Percentiles rank a stretch among this genome's conserved stretches.
Conservation (phyloP, 2,888 invertebrate species). For the Phaedon cochleariae region DNA sequence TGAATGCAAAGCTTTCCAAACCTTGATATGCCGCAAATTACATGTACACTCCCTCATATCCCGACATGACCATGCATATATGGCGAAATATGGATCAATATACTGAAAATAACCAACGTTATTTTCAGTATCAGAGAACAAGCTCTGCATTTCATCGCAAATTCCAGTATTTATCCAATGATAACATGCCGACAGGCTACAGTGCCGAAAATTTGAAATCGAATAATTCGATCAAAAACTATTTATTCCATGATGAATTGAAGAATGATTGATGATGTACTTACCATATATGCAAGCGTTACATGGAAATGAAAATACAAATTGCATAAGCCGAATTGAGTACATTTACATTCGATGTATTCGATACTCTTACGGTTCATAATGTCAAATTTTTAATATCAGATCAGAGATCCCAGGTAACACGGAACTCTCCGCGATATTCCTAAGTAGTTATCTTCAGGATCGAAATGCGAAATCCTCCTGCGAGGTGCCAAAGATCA, state of each 20-base stretch:
- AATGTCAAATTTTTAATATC: too few species aligned
- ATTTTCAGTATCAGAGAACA: neutral
- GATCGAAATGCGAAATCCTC: too few species aligned
- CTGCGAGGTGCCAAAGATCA: too few species aligned
- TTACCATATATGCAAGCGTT: slow-evolving; percentile 3
- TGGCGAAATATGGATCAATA: slow-evolving; percentile 1
- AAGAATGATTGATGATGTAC: slow-evolving; percentile 14
- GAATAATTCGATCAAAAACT: neutral
- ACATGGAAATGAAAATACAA: slow-evolving; percentile 1
- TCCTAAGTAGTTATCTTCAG: too few species aligned
- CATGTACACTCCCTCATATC: neutral
- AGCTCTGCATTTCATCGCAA: slow-evolving; percentile 7
- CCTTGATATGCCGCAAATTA: neutral
- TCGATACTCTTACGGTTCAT: too few species aligned
- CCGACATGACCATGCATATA: neutral
- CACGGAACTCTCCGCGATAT: too few species aligned
- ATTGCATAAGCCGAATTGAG: neutral
- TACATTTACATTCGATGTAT: too few species aligned
- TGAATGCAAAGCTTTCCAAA: too few species aligned
- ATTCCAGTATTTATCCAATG: slow-evolving; percentile 14
- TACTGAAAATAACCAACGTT: neutral
- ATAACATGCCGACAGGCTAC: neutral
- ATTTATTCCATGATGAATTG: slow-evolving; percentile 11
- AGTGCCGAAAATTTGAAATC: neutral
- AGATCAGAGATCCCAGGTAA: too few species aligned